Conservation (phyloP, 2,113 vertebrate genomes). For the Gnathonemus longibarbis region DNA sequence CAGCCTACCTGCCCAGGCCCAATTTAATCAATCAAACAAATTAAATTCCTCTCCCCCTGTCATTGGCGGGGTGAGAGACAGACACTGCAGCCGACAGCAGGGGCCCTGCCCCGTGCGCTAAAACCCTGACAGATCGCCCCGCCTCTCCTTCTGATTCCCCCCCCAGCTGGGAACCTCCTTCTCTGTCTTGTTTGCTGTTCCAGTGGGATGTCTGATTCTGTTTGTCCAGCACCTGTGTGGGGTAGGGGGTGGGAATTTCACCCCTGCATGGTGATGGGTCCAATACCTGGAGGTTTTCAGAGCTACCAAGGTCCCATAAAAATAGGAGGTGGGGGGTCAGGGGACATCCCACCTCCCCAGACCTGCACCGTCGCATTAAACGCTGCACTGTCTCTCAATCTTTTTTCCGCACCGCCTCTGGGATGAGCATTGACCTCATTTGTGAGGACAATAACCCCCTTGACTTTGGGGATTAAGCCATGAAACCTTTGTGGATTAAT, state of each 20-base stretch:
- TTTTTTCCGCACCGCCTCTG: conserved; percentile 61
- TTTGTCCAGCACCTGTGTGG: background rate
- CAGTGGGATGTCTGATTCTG: background rate
- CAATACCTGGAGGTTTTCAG: background rate
- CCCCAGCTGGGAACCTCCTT: background rate
- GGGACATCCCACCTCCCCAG: conserved; percentile 25
- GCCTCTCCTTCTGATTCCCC: background rate
- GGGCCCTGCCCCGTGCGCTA: background rate
- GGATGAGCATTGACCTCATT: conserved; percentile 73
- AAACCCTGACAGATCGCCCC: background rate
- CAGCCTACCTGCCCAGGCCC: background rate
- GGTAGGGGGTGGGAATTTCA: background rate
- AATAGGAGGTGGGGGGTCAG: background rate
- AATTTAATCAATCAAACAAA: conserved; percentile 1
- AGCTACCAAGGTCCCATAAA: background rate
- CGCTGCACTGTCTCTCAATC: conserved; percentile 47
- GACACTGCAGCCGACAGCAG: background rate
- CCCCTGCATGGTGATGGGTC: background rate
- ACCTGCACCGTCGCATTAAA: conserved; percentile 38
- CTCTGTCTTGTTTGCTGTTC: background rate
- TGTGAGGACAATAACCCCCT: conserved; percentile 76
- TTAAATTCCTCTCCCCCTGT: background rate
- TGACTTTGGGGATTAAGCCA: conserved; percentile 78
- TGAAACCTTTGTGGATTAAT: conserved; percentile 79
- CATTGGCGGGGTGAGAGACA: background rate